These are phyloP conservation scores for Drosophila suzukii DNA, from an alignment of 1,140 invertebrate species.

Conservation along the genomic window DNA sequence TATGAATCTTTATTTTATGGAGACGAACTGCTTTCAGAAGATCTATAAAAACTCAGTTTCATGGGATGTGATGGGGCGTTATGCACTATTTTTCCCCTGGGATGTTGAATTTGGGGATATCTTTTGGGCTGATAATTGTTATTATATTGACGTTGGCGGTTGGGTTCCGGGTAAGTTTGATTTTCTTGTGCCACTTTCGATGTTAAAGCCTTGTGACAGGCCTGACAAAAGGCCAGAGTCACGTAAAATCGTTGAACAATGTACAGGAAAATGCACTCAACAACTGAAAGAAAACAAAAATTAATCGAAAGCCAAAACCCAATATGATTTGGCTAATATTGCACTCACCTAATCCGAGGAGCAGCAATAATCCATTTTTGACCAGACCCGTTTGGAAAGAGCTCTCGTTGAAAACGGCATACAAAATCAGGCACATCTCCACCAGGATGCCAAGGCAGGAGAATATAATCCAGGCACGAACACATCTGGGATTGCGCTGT, in stretches of 20 bases:
- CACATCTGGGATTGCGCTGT: slow-evolving; percentile 34
- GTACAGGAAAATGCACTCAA: slow-evolving; percentile 51
- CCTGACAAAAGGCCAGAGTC: slow-evolving; percentile 10
- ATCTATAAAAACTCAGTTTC: not conserved
- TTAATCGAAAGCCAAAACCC: not conserved
- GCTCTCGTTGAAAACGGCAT: slow-evolving; percentile 38
- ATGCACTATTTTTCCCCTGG: not conserved
- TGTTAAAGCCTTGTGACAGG: not conserved
- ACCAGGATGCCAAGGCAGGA: slow-evolving; percentile 50
- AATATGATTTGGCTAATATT: not conserved
- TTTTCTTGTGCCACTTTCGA: not conserved
- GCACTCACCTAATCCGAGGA: slow-evolving; percentile 35
- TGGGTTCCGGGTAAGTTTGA: not conserved
- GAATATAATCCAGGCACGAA: slow-evolving; percentile 59
- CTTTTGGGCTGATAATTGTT: not conserved
- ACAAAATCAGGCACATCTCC: slow-evolving; percentile 43
- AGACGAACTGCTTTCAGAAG: not conserved
- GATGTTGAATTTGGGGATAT: not conserved
- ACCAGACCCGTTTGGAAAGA: slow-evolving; percentile 32
- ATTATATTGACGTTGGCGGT: not conserved
- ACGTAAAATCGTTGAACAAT: slow-evolving; percentile 55
- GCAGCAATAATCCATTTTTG: slow-evolving; percentile 27
- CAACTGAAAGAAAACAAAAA: slow-evolving; percentile 14
- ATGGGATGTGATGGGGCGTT: slow-evolving; percentile 3
- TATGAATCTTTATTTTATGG: not conserved